Evolutionary conservation across 2,113 vertebrate genomes (phyloP).

Genomic region (Galemys pyrenaicus): DNA sequence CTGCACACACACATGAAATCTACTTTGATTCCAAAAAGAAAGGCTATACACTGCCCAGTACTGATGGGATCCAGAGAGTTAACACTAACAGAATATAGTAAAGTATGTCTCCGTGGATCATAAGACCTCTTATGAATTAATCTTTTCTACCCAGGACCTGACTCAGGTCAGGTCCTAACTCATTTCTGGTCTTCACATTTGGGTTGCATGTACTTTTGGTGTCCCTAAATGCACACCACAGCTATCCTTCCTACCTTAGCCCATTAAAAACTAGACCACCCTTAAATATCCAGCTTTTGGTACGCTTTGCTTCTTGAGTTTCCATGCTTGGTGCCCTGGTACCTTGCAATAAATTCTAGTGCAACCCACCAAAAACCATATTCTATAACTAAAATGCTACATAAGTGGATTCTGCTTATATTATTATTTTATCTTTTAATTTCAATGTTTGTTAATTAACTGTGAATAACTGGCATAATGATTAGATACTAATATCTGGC

Average conservation of each 20-base stretch:
- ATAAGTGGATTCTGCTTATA: neutral
- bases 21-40: neutral
- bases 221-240: neutral
- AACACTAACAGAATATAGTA: neutral
- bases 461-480: neutral
- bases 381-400: neutral
- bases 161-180: neutral
- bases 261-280: neutral
- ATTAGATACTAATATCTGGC: neutral
- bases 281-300: neutral
- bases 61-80: neutral
- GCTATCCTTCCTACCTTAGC: neutral
- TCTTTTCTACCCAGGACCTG: neutral
- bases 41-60: neutral
- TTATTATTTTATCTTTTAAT: neutral
- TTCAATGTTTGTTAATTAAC: neutral
- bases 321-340: neutral
- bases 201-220: fast-evolving
- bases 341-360: neutral
- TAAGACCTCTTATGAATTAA: neutral
- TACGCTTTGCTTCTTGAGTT: neutral
- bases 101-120: neutral
- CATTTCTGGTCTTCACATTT: neutral
- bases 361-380: neutral
- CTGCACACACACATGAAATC: neutral